Evolutionary conservation across 2,113 vertebrate genomes (phyloP).

Genomic region (Scolopax mira): DNA sequence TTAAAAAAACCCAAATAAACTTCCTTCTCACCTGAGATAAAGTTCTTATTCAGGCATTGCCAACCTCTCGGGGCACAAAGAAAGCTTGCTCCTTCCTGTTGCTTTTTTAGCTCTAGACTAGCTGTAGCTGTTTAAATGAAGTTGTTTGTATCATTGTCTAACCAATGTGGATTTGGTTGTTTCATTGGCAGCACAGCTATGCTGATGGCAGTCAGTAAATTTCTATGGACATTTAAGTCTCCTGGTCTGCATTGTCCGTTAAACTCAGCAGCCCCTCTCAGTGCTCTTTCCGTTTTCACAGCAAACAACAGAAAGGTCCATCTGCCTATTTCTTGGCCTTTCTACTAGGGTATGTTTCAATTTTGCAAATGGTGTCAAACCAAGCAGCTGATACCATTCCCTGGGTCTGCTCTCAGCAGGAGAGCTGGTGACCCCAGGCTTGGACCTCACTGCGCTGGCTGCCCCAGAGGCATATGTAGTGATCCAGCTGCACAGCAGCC

Average conservation of each 20-base stretch:
- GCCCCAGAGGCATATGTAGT: accelerated
- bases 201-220: not conserved
- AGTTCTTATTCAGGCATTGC: not conserved
- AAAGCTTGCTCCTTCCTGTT: not conserved
- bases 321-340: not conserved
- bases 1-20: not conserved
- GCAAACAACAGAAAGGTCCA: not conserved
- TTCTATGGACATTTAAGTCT: not conserved
- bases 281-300: not conserved
- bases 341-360: not conserved
- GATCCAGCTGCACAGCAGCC: not conserved
- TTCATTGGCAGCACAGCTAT: not conserved
- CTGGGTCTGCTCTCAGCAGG: not conserved
- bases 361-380: not conserved
- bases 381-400: not conserved
- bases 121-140: not conserved
- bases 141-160: not conserved
- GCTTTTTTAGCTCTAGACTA: not conserved
- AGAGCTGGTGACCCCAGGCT: not conserved
- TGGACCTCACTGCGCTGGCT: not conserved
- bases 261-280: not conserved
- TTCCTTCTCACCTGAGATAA: not conserved
- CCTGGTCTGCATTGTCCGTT: not conserved
- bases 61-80: not conserved
- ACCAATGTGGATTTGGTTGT: not conserved